Conservation (phyloP, 2,113 vertebrate genomes). For the Alethe castanea region DNA sequence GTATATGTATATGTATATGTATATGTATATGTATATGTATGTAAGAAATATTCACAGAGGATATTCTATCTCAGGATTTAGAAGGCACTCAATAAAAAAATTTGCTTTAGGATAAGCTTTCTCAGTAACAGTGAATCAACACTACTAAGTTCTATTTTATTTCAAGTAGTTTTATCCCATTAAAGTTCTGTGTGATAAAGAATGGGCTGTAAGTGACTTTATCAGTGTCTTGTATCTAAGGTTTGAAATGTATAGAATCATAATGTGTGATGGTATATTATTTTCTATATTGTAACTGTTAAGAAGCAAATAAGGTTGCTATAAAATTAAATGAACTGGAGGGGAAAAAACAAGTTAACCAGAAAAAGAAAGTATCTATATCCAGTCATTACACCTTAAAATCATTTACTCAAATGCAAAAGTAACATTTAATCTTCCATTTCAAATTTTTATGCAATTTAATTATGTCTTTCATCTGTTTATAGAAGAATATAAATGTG, state of each 20-base stretch:
- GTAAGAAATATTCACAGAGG: neutral
- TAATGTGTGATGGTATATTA: neutral
- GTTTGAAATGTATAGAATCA: neutral
- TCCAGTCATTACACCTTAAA: neutral
- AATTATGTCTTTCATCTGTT: neutral
- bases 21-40: neutral
- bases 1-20: no score
- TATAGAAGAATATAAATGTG: neutral
- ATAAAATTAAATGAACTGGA: neutral
- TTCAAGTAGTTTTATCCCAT: neutral
- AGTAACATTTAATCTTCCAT: neutral
- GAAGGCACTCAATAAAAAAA: neutral
- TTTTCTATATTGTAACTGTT: neutral
- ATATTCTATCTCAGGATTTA: neutral
- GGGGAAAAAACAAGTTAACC: neutral
- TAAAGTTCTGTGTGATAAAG: neutral
- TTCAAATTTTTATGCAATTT: neutral
- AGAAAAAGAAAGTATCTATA: neutral
- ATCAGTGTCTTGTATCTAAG: neutral
- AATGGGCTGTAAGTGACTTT: neutral
- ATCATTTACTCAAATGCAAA: neutral
- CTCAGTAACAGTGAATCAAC: neutral
- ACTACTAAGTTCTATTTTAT: neutral
- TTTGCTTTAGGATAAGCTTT: neutral
- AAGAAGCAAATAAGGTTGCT: neutral